Evolutionary conservation across 2,113 vertebrate genomes (phyloP), one percentile per base, ranked within the genome.

Genomic region (Microcebus murinus): DNA sequence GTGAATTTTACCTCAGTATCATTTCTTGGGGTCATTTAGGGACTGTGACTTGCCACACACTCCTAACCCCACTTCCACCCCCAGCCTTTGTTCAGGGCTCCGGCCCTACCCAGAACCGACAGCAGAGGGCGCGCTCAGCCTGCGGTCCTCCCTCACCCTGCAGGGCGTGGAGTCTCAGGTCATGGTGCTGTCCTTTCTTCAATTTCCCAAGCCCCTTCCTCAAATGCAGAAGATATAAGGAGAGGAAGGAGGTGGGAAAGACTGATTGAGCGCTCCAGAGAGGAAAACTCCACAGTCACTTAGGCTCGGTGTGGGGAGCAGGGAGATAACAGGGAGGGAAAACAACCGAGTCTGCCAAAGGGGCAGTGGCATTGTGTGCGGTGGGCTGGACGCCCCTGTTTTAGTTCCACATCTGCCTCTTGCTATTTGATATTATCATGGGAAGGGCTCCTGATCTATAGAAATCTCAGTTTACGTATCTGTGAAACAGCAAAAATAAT

Each of bases 291-390:
- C 1, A 3, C 29, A 0, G 10, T 73, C 45, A 36, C 57, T 4
- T 7, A 61, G 87, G n/a, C 14, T 48, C 0, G 45, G 36, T n/a
- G 45, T n/a, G 21, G 36, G 67, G 36, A 39, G 57, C 39, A 67
- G 18, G 13, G 31, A 8, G 7, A 20, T 14, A 34, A 42, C 71
- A 29, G 3, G 7, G 20, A 18, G 21, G 36, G 21, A 23, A 67
- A 57, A 7, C 25, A 15, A 0, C 20, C 11, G 29, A 8, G 39
- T 34, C 18, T 27, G 42, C 21, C 42, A 9, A 15, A 74, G 34
- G 31, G 59, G 25, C 4, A 1, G 4, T 3, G 17, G 42, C 2
- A 0, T 11, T 7, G 20, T 8, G 9, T 8, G 9, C 5, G 0
- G 36, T 15, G 48, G 17, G 45, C 18, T 9, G 45, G 50, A 4